These are phyloP conservation scores for Orthonevra nobilis DNA, from an alignment of 2,888 invertebrate genomes.

Conservation along the genomic window DNA sequence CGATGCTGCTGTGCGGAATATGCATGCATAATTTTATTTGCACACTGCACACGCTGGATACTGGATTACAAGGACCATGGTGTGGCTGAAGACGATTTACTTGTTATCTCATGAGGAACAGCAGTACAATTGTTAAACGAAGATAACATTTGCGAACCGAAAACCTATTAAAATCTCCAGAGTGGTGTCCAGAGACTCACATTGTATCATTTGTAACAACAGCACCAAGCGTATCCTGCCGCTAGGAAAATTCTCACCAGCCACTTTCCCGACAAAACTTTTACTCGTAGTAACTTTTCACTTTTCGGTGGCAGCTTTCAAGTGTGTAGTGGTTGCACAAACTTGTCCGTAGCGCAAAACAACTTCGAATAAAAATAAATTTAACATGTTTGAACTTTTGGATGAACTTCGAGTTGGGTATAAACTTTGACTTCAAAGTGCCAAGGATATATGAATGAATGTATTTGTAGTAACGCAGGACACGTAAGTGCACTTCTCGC, in stretches of 20 bases:
- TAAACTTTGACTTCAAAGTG: conserved; percentile 47
- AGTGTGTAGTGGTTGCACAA: conserved; percentile 27
- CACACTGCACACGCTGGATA: conserved; percentile 46
- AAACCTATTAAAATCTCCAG: conserved; percentile 69
- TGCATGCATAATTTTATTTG: conserved; percentile 63
- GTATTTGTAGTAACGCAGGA: conserved; percentile 22
- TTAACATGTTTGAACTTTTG: conserved; percentile 65
- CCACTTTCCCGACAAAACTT: conserved; percentile 39
- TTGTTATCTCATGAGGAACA: conserved; percentile 70
- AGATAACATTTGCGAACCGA: conserved; percentile 68
- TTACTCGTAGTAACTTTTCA: conserved; percentile 25
- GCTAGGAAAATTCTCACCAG: conserved; percentile 1
- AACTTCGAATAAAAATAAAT: conserved; percentile 59
- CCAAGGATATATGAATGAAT: neutral
- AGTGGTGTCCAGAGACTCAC: conserved; percentile 66
- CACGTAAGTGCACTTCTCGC: conserved; percentile 53
- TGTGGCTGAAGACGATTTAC: conserved; percentile 61
- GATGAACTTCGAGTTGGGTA: conserved; percentile 44
- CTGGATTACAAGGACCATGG: conserved; percentile 12
- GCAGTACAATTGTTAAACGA: conserved; percentile 60
- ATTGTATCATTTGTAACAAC: conserved; percentile 68
- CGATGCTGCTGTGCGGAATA: neutral
- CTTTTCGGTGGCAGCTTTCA: neutral
- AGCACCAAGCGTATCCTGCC: conserved; percentile 24
- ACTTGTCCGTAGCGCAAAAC: conserved; percentile 45